phyloP scores from a whole-genome alignment of 2,888 invertebrate species.

The Hydropsyche betteni region DNA sequence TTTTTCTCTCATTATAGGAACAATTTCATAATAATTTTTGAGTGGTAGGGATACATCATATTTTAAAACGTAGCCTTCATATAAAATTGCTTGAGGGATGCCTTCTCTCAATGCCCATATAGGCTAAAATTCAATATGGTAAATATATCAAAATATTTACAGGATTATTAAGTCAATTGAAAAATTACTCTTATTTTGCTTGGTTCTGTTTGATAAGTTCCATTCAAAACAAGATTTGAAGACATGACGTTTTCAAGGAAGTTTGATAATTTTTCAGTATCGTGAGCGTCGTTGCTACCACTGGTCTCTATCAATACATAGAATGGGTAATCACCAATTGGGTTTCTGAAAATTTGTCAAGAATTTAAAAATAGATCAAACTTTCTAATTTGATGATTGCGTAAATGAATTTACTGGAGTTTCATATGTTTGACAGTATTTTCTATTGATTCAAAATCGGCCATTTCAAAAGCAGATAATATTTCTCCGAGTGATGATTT shows the following conservation, averaged over 20 bases:
- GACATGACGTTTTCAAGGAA: constrained; percentile 82
- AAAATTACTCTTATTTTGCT: constrained; percentile 76
- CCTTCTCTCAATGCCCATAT: constrained; percentile 91
- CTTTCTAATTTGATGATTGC: background rate
- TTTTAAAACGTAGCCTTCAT: constrained; percentile 91
- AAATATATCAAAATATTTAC: background rate
- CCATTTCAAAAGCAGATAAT: constrained; percentile 94
- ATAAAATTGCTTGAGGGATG: constrained; percentile 78
- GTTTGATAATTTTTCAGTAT: constrained; percentile 83
- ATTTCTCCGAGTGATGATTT: constrained; percentile 85
- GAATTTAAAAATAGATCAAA: background rate
- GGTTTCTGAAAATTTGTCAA: constrained; percentile 59
- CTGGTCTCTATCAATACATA: constrained; percentile 89
- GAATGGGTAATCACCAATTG: constrained; percentile 76
- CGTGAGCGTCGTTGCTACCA: constrained; percentile 85
- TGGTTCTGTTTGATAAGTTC: constrained; percentile 85
- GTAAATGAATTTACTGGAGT: constrained; percentile 57
- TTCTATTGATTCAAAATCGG: constrained; percentile 81
- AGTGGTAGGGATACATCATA: constrained; percentile 94
- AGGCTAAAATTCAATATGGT: constrained; percentile 60
- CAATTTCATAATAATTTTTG: constrained; percentile 83
- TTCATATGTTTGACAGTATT: constrained; percentile 69
- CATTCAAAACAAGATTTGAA: constrained; percentile 78
- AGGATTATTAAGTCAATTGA: background rate
- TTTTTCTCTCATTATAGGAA: constrained; percentile 74